A percentile compares a stretch with the other conserved stretches of the same genome.
phyloP scores from a whole-genome alignment of 2,113 vertebrate species.

The Semicossyphus pulcher region DNA sequence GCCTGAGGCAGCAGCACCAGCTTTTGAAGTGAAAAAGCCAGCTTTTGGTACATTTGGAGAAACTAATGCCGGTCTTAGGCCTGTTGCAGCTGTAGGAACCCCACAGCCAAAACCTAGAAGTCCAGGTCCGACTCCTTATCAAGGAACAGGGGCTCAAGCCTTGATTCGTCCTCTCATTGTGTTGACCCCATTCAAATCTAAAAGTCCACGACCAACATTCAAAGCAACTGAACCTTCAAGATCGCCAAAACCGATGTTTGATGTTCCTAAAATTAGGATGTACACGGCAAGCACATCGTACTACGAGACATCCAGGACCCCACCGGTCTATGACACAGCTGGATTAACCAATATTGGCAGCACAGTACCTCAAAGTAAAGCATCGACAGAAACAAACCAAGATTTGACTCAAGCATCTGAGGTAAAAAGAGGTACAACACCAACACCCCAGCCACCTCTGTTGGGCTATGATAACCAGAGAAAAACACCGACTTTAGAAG shows the following conservation, averaged over 20 bases:
- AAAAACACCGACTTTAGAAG: slow-evolving; percentile 54
- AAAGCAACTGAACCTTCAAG: slow-evolving; percentile 66
- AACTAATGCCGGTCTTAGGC: slow-evolving; percentile 29
- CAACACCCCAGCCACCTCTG: neutral
- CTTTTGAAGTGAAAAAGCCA: slow-evolving; percentile 34
- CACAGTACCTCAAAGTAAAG: slow-evolving; percentile 60
- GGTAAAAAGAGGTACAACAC: slow-evolving; percentile 32
- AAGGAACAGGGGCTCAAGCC: slow-evolving; percentile 7
- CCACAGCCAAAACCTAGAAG: slow-evolving; percentile 43
- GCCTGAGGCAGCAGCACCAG: slow-evolving; percentile 27
- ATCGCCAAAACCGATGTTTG: slow-evolving; percentile 83
- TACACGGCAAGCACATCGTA: slow-evolving; percentile 81
- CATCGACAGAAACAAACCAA: slow-evolving; percentile 53
- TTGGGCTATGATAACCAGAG: slow-evolving; percentile 38
- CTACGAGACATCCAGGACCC: slow-evolving; percentile 75
- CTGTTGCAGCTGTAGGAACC: slow-evolving; percentile 9
- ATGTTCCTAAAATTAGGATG: slow-evolving; percentile 82
- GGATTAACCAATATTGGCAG: slow-evolving; percentile 73
- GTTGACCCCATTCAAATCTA: slow-evolving; percentile 63
- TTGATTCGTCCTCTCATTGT: slow-evolving; percentile 66
- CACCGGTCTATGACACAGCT: slow-evolving; percentile 74
- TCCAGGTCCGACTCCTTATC: slow-evolving; percentile 18
- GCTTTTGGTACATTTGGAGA: slow-evolving; percentile 32
- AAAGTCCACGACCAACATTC: slow-evolving; percentile 73
- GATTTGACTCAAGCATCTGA: slow-evolving; percentile 49